A percentile compares a stretch with the other conserved stretches of the same genome.
These are phyloP conservation scores for Trichomycterus rosablanca DNA, from an alignment of 2,113 vertebrate genomes.

Conservation along the genomic window DNA sequence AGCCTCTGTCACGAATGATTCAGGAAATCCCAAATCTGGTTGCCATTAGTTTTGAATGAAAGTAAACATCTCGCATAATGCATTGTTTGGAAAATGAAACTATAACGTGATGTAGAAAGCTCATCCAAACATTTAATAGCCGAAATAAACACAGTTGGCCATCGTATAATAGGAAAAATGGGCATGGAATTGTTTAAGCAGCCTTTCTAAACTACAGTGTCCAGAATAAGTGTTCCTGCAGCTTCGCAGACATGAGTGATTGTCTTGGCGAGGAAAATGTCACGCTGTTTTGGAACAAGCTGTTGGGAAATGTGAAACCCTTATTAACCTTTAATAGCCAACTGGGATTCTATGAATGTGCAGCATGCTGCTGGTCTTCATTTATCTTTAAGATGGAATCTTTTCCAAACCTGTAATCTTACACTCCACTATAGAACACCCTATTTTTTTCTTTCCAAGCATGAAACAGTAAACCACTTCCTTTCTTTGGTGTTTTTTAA, in stretches of 20 bases:
- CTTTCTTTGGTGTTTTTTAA: not conserved
- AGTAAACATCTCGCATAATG: constrained; percentile 26
- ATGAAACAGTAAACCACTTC: not conserved
- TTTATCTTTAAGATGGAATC: constrained; percentile 49
- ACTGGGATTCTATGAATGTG: constrained; percentile 42
- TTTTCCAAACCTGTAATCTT: constrained; percentile 46
- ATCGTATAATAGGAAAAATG: constrained; percentile 5
- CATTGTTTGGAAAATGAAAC: constrained; percentile 8
- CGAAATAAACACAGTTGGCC: no score
- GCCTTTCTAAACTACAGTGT: not conserved
- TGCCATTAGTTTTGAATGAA: constrained; percentile 33
- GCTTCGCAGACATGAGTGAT: constrained; percentile 17
- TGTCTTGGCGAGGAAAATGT: constrained; percentile 30
- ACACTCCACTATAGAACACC: constrained; percentile 28
- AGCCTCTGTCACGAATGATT: constrained; percentile 32
- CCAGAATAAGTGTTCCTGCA: constrained; percentile 15
- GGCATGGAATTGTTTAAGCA: constrained; percentile 13
- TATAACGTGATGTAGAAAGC: constrained; percentile 23
- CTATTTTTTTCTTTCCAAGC: constrained; percentile 33
- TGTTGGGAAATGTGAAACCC: constrained; percentile 47
- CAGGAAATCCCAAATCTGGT: constrained; percentile 44
- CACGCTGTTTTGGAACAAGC: constrained; percentile 46
- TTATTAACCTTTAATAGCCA: constrained; percentile 52
- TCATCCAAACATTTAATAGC: no score
- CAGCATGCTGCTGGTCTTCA: constrained; percentile 40